Conservation (phyloP, 2,797 vertebrate species). For the Margarornis squamiger region DNA sequence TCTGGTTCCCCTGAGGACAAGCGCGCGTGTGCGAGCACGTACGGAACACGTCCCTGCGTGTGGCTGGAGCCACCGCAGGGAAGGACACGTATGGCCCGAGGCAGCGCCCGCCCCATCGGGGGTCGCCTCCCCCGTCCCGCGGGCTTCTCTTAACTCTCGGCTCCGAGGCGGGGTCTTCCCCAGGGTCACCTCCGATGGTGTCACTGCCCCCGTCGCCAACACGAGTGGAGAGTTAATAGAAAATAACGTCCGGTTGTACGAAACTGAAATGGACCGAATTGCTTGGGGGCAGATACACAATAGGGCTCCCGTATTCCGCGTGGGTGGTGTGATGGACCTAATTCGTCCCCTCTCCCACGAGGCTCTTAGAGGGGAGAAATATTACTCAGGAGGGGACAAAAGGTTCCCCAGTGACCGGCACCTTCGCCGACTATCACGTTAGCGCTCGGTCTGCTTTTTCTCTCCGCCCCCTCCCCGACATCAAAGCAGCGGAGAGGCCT, state of each 20-base stretch:
- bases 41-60: neutral
- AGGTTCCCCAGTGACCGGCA: neutral
- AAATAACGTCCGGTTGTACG: neutral
- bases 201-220: neutral
- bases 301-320: neutral
- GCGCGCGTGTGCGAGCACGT: accelerated
- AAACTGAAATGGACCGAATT: neutral
- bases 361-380: neutral
- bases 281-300: neutral
- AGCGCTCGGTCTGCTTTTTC: neutral
- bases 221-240: neutral
- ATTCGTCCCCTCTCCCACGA: neutral
- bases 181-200: neutral
- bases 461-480: neutral
- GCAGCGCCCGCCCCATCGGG: neutral
- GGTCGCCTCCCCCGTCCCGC: neutral
- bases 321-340: neutral
- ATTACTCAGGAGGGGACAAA: neutral
- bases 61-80: accelerated
- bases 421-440: neutral
- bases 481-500: neutral
- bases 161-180: neutral
- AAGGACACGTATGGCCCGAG: neutral
- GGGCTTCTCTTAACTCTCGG: neutral
- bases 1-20: neutral